phyloP scores from a whole-genome alignment of 2,797 vertebrate species.

The Otolemur crassicaudatus region DNA sequence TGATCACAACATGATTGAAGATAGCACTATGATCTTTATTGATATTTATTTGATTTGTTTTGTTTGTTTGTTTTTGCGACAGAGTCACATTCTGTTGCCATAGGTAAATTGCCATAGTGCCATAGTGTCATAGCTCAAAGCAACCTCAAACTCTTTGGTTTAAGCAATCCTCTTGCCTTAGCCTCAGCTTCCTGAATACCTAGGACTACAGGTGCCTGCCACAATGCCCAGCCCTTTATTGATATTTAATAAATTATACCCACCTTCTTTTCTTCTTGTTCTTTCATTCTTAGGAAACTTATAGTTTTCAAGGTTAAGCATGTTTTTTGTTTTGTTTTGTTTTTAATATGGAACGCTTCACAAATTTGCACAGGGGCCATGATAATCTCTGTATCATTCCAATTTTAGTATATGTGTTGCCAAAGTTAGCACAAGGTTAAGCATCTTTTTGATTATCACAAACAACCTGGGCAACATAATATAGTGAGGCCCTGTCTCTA shows the following conservation, averaged over 20 bases:
- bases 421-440: neutral
- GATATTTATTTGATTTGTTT: neutral
- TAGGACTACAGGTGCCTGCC: too few relatives aligned
- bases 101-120: too few relatives aligned
- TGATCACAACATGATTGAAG: neutral
- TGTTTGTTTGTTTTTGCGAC: too few relatives aligned
- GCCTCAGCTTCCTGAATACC: too few relatives aligned
- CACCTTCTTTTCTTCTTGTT: conserved; percentile 38
- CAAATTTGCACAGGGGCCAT: too few relatives aligned
- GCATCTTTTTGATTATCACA: neutral
- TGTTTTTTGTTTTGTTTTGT: neutral
- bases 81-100: too few relatives aligned
- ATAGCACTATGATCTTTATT: conserved; percentile 4
- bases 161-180: too few relatives aligned
- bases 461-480: neutral
- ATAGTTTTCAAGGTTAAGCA: neutral
- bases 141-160: too few relatives aligned
- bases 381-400: too few relatives aligned
- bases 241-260: neutral
- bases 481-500: neutral
- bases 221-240: neutral
- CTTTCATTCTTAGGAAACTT: neutral
- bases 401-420: too few relatives aligned
- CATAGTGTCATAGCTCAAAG: too few relatives aligned
- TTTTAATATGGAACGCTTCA: too few relatives aligned